These are phyloP conservation scores for Drosophila ogumai DNA, from an alignment of 1,140 invertebrate species.

Conservation along the genomic window DNA sequence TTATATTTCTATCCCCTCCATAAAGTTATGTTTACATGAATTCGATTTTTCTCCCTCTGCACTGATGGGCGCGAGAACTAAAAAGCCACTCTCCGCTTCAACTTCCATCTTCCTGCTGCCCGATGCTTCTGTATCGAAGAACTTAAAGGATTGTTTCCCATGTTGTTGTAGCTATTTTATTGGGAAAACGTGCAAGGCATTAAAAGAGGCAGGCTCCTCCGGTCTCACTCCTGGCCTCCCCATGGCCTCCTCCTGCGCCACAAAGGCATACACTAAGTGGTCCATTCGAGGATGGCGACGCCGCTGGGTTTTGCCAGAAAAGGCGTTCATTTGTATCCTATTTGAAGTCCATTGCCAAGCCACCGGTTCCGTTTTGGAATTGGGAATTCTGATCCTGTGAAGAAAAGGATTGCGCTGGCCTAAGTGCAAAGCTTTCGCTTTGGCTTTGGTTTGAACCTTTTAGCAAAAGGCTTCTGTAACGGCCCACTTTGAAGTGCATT, in stretches of 20 bases:
- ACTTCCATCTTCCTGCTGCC: background rate
- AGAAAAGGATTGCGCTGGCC: conserved; percentile 50
- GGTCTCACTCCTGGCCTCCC: background rate
- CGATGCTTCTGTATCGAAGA: conserved; percentile 56
- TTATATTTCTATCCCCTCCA: background rate
- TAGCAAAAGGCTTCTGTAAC: conserved; percentile 25
- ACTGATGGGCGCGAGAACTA: conserved; percentile 31
- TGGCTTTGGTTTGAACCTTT: conserved; percentile 21
- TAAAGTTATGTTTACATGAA: no score
- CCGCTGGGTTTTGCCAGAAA: conserved; percentile 26
- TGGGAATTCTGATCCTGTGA: conserved; percentile 44
- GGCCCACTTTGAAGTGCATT: conserved; percentile 34
- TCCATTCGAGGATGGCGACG: conserved; percentile 53
- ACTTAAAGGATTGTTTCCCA: conserved; percentile 75
- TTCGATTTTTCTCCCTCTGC: conserved; percentile 5
- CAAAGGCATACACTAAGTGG: conserved; percentile 69
- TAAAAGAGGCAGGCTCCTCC: conserved; percentile 48
- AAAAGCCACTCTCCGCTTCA: conserved; percentile 31
- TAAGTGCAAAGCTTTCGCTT: conserved; percentile 28
- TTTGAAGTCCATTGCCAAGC: conserved; percentile 39
- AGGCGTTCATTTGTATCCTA: conserved; percentile 62
- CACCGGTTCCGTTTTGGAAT: conserved; percentile 19
- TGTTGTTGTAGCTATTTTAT: conserved; percentile 69
- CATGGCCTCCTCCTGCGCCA: conserved; percentile 12
- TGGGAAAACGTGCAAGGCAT: conserved; percentile 75